Evolutionary conservation across 2,888 invertebrate genomes (phyloP), one percentile per base, ranked within the genome.

Genomic region (Galeruca laticollis): DNA sequence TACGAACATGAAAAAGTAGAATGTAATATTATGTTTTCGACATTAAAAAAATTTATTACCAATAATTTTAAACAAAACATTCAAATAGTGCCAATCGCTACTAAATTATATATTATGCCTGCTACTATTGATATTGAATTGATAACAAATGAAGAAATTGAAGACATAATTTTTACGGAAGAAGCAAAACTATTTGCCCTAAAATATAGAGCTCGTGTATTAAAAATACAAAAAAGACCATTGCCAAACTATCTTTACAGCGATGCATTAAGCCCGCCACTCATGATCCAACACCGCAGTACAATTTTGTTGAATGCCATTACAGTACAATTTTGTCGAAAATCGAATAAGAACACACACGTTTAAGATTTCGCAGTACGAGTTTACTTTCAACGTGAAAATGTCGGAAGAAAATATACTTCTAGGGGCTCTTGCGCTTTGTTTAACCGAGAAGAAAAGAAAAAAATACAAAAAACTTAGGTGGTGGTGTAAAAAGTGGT

Each of bases 161-260:
- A 56, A 21, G 57, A 75, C 6, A 69, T 75, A 10, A 11, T 75
- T 63, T 75, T 75, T 68, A 68, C 73, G 60, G 71, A 63, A 37
- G 63, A 63, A 52, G 63, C 52, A 10, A 6, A 51, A 51, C 35
- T 52, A n/a, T 77, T 77, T 49, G 77, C 73, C 15, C 43, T 75
- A 51, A 77, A 77, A 71, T 76, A 75, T 71, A 56, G 63, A 8
- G 4, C 10, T 64, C 49, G 43, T 15, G 67, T 67, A 56, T 21
- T 70, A 11, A 67, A 67, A 70, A 70, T 69, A 40, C 33, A 60
- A 60, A 43, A 43, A n/a, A 43, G n/a, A 43, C n/a, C 43, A 2
- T 75, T 77, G 65, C 57, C 77, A 37, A 74, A 74, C 69, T 73
- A 33, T 26, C 49, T 77, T n/a, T 72, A 77, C 54, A 70, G 63